A percentile compares a stretch with the other conserved stretches of the same genome.
phyloP scores from a whole-genome alignment of 23 tunicate species.

The Halocynthia roretzi region DNA sequence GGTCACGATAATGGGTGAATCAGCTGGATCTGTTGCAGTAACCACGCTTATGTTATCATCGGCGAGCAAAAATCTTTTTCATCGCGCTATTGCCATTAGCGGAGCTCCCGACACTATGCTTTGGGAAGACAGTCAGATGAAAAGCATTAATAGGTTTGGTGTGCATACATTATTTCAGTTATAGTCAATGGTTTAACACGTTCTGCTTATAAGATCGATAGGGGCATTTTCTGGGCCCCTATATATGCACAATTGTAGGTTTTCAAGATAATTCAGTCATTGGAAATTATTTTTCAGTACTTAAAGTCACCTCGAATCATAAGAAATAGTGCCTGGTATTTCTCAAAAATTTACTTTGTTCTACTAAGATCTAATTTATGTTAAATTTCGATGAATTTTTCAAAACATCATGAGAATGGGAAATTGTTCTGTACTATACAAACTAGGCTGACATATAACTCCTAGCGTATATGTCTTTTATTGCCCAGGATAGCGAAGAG shows the following conservation, averaged over 20 bases:
- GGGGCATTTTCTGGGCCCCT: no score
- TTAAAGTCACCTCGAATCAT: no score
- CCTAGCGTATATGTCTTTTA: not conserved
- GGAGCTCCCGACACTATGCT: constrained; percentile 37
- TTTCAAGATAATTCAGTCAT: no score
- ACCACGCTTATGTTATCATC: constrained; percentile 64
- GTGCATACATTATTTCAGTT: not conserved
- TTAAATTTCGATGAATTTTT: no score
- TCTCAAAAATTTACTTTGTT: no score
- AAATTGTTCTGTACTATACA: not conserved
- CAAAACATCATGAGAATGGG: not conserved
- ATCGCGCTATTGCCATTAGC: constrained; percentile 58
- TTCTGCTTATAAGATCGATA: no score
- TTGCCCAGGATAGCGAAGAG: constrained; percentile 44
- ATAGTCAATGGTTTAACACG: no score
- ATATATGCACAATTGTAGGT: no score
- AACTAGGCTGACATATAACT: not conserved
- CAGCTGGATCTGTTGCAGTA: constrained; percentile 77
- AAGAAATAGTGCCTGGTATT: no score
- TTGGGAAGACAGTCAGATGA: constrained; percentile 26
- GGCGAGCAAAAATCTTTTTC: constrained; percentile 56
- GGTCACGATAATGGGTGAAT: constrained; percentile 72
- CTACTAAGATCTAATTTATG: no score
- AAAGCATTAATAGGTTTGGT: constrained; percentile 27
- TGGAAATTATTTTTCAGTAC: no score